These are phyloP conservation scores for Drosophila sulfurigaster DNA, from an alignment of 1,140 invertebrate species.

Conservation along the genomic window DNA sequence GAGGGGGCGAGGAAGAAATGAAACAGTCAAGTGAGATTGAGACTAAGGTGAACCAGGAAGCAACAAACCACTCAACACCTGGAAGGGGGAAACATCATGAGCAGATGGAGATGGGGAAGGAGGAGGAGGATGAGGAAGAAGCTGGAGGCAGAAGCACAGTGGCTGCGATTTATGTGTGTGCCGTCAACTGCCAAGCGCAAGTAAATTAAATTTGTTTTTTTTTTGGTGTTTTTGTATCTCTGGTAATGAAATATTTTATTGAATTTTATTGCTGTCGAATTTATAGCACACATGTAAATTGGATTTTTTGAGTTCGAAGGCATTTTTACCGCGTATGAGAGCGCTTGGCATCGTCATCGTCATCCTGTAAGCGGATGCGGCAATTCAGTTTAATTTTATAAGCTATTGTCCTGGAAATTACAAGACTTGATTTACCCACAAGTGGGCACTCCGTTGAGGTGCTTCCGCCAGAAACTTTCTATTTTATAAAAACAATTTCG, in stretches of 20 bases:
- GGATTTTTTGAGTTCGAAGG: conserved; percentile 39
- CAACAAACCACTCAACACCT: conserved; percentile 29
- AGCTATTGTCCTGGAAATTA: conserved; percentile 31
- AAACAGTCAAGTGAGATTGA: conserved; percentile 31
- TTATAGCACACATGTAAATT: conserved; percentile 55
- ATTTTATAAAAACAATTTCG: background rate
- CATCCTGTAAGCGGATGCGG: conserved; percentile 6
- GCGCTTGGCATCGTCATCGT: background rate
- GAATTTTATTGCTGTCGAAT: conserved; percentile 64
- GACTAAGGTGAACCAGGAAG: conserved; percentile 50
- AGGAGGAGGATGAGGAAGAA: background rate
- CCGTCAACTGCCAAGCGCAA: conserved; percentile 36
- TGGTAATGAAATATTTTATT: conserved; percentile 80
- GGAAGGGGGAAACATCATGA: background rate
- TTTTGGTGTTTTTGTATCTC: conserved; percentile 42
- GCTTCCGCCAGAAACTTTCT: background rate
- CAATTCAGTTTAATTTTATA: conserved; percentile 17
- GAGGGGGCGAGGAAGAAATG: background rate
- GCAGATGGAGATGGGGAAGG: background rate
- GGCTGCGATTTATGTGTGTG: conserved; percentile 50
- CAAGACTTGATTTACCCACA: conserved; percentile 8
- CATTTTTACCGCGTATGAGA: background rate
- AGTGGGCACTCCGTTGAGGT: background rate
- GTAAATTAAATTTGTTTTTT: conserved; percentile 53
- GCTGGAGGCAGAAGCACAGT: background rate